Evolutionary conservation across 2,888 invertebrate species (phyloP), one percentile per base, ranked within the genome.

Genomic region (Ceramica pisi): DNA sequence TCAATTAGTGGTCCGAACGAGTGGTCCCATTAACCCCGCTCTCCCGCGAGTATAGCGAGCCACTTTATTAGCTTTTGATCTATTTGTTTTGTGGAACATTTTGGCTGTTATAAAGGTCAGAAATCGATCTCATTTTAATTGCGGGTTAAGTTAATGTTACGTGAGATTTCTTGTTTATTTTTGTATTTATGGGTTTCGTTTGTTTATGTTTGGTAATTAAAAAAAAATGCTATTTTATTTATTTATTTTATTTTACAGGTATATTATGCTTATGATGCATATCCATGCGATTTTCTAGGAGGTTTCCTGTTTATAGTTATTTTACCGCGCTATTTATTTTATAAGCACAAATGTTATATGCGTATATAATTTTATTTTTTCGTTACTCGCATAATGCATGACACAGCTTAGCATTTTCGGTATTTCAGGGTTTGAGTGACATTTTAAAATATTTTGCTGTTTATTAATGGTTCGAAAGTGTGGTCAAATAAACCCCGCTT

Each of bases 1-100:
- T 80, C 84, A 83, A 84, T 84, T 86, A 81, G 84, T 71, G 71
- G 64, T 71, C 35, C 66, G 66, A 71, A 71, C 69, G 83, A 85
- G 75, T 73, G 67, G 50, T 62, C 85, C 85, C 85, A 83, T 83
- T 85, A 83, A 73, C 79, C 78, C 73, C 72, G 57, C 55, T 44
- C 72, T 73, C 85, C 67, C 85, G 50, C 67, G 83, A 55, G 79
- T 85, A 85, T 67, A 66, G 75, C 56, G 62, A 46, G 41, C 63
- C 56, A 68, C 56, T 79, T 69, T 75, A 75, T 83, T 73, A 75
- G 65, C 67, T 62, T 82, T 73, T 79, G 80, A 73, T 82, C 75
- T 82, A 82, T 85, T 75, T 81, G 63, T 81, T 84, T 67, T 68
- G 55, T 72, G 48, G 53, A 51, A 48, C 55, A 62, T 67, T 78